Base-by-base conservation (phyloP, 1,140 invertebrate genomes). In the Tetraneura akinire region DNA sequence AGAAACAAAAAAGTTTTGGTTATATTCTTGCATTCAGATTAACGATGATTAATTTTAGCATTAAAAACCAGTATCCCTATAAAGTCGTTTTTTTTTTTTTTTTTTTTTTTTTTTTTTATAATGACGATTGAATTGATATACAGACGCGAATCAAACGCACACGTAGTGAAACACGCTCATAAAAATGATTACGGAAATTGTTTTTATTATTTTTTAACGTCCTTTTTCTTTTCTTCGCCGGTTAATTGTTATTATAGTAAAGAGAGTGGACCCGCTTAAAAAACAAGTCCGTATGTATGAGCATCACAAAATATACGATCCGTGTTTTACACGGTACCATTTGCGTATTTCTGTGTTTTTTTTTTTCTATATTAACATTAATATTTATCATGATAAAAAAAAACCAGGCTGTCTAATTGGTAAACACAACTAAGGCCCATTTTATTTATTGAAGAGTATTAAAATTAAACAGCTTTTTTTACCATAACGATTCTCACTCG, bases 21-120 rank as follows among this genome's bases (percentile, higher is more conserved):
- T 37, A 68, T 37, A 68, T 68, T 47, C 66, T 8, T 68, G 66
- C 66, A 47, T 68, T 68, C 21, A 47, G 66, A 68, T 68, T 47
- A 68, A 68, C 66, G 66, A 68, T 68, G 66, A 68, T 68, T 68
- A 68, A 68, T 68, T 68, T 68, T 68, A 68, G 66, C 66, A 68
- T 68, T 5, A 47, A 62, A 68, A 68, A 68, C 66, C 37, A 68
- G 66, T 68, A 68, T 26, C 13, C 23, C 37, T 9, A 45, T 32
- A n/a, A n/a, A 64, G 37, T 23, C 37, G 64, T 68, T 68, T 68
- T n/a, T n/a, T n/a, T n/a, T n/a, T 37, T 37, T 37, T 4, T 3
- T 37, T 8, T 37, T 37, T 8, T 4, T 37, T 37, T 37, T 37
- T 37, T 4, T 37, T 37, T 37, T 37, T 68, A 47, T 68, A 47